These are phyloP conservation scores for Axis porcinus DNA, from an alignment of 2,113 vertebrate genomes.

Conservation along the genomic window DNA sequence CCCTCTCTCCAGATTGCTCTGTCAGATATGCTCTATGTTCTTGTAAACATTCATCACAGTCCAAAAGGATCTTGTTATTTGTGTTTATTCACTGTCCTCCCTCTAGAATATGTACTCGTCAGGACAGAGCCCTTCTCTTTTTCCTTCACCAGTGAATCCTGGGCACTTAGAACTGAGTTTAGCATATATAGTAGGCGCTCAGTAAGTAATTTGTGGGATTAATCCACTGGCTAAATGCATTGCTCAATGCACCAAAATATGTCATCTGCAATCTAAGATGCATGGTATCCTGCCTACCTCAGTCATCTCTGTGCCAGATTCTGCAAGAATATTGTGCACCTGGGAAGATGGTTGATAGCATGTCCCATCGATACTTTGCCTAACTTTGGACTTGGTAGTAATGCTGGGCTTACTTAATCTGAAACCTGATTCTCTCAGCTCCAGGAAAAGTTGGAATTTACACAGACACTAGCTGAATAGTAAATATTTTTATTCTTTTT, in stretches of 20 bases:
- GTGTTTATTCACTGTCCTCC: not conserved
- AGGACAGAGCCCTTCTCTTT: not conserved
- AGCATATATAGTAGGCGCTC: not conserved
- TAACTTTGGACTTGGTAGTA: not conserved
- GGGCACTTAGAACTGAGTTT: not conserved
- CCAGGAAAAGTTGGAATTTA: not conserved
- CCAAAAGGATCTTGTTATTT: not conserved
- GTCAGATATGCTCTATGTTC: not conserved
- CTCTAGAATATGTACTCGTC: not conserved
- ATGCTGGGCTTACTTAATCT: not conserved
- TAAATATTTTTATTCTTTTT: constrained; percentile 35
- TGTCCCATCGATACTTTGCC: not conserved
- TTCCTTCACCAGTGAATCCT: not conserved
- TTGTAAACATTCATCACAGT: not conserved
- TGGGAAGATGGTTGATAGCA: not conserved
- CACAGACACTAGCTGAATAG: not conserved
- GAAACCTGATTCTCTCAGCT: not conserved
- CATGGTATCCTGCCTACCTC: not conserved
- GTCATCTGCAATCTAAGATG: not conserved
- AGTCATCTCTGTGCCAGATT: not conserved
- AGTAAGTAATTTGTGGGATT: not conserved
- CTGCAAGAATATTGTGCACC: not conserved
- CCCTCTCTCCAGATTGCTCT: not conserved
- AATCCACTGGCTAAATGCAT: not conserved
- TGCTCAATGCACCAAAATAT: not conserved